These are phyloP conservation scores for Triplophysa rosa DNA, from an alignment of 2,113 vertebrate species.

Conservation along the genomic window DNA sequence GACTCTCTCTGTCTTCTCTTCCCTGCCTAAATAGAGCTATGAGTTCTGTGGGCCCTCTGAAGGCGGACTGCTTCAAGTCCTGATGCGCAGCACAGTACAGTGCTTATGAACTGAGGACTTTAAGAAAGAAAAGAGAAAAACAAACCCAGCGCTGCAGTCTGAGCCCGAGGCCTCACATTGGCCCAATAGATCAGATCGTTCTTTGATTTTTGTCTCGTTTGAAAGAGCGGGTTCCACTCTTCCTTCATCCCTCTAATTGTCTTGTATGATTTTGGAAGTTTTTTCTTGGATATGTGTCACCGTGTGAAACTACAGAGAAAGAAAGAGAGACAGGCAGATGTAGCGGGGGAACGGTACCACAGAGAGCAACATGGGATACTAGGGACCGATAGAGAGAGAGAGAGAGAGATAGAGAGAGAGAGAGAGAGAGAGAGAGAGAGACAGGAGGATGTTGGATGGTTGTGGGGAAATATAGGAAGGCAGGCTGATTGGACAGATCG, in stretches of 20 bases:
- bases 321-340: conserved; percentile 75
- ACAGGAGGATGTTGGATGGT: conserved; percentile 62
- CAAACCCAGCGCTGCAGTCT: conserved; percentile 60
- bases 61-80: conserved; percentile 78
- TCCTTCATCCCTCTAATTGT: conserved; percentile 66
- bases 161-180: conserved; percentile 66
- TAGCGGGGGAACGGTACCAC: conserved; percentile 45
- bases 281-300: conserved; percentile 72
- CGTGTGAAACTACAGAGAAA: conserved; percentile 80
- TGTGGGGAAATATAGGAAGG: conserved; percentile 68
- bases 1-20: conserved; percentile 75
- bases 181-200: conserved; percentile 69
- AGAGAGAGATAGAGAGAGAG: conserved; percentile 45
- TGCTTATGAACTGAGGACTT: conserved; percentile 77
- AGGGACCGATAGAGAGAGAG: conserved; percentile 50
- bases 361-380: conserved; percentile 27
- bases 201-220: conserved; percentile 77
- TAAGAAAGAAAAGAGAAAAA: conserved; percentile 66
- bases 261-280: conserved; percentile 70
- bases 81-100: conserved; percentile 71
- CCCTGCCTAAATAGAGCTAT: conserved; percentile 78
- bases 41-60: conserved; percentile 77
- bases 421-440: conserved; percentile 57
- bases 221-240: conserved; percentile 69
- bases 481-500: conserved; percentile 61